Conservation (phyloP, 30 jellyfish, hydroid and myxozoan genomes). For the Aurelia aurita complex sp. Pacific region DNA sequence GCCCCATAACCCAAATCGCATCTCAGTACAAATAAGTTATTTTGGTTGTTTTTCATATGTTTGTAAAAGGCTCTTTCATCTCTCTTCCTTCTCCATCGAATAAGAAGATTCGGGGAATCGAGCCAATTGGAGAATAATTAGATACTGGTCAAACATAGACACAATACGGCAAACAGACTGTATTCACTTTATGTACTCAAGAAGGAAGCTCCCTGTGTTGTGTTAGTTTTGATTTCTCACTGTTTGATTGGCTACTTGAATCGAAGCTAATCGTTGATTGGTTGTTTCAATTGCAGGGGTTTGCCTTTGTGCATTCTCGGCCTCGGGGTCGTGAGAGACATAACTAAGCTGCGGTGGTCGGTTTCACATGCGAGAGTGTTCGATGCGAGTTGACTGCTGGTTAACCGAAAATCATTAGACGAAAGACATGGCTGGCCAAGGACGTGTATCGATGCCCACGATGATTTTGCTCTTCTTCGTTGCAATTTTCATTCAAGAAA, state of each 20-base stretch:
- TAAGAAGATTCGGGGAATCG: not conserved
- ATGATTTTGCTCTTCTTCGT: conserved; percentile 14
- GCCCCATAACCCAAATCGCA: too few species aligned
- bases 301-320: conserved; percentile 31
- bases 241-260: conserved; percentile 3
- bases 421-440: conserved; percentile 65
- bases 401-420: conserved; percentile 17
- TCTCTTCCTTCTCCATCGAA: not conserved
- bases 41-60: too few species aligned
- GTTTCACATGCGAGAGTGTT: conserved; percentile 13
- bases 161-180: conserved; percentile 32
- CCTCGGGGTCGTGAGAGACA: conserved; percentile 22
- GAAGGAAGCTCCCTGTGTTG: conserved; percentile 38
- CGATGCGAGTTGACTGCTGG: conserved; percentile 32
- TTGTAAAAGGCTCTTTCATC: too few species aligned
- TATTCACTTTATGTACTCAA: not conserved
- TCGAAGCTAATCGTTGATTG: conserved; percentile 12
- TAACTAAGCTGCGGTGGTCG: conserved; percentile 8
- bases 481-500: not conserved
- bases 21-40: too few species aligned
- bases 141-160: conserved; percentile 42
- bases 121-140: conserved; percentile 9
- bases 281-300: conserved; percentile 25
- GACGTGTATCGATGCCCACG: conserved; percentile 28
- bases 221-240: not conserved